These are phyloP conservation scores for Pachypeltis micranthus DNA, from an alignment of 1,140 invertebrate species.

Conservation along the genomic window DNA sequence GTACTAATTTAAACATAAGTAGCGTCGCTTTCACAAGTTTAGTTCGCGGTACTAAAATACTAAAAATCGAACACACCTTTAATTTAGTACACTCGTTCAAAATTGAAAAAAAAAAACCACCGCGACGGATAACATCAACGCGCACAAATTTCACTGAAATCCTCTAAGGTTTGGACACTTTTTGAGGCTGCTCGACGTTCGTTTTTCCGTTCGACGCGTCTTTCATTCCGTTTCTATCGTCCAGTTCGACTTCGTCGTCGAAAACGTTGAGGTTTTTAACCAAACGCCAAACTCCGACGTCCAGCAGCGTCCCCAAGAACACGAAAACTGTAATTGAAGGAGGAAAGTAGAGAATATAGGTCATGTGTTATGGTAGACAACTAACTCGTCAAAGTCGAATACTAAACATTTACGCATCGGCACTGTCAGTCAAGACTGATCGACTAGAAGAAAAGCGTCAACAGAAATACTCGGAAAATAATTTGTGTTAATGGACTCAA, in stretches of 20 bases:
- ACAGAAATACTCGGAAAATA: neutral
- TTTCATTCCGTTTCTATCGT: too few species aligned
- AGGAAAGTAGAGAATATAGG: neutral
- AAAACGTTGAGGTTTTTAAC: constrained; percentile 58
- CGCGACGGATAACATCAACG: too few species aligned
- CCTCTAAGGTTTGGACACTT: too few species aligned
- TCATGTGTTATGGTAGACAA: neutral
- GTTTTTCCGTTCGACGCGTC: too few species aligned
- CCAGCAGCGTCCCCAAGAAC: constrained; percentile 48
- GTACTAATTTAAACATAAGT: too few species aligned
- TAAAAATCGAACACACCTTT: too few species aligned
- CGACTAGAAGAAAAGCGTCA: neutral
- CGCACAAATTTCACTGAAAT: too few species aligned
- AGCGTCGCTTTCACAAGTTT: too few species aligned
- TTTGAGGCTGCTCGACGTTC: too few species aligned
- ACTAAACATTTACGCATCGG: neutral
- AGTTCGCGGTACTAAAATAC: too few species aligned
- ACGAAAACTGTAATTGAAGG: constrained; percentile 41
- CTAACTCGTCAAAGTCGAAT: neutral
- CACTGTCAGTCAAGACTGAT: neutral
- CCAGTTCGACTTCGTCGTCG: constrained; percentile 49
- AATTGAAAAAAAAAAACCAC: too few species aligned
- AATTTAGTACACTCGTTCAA: too few species aligned
- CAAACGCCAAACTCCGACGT: constrained; percentile 53
- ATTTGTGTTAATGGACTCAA: neutral